These are phyloP conservation scores for Callithrix jacchus DNA, from an alignment of 2,113 vertebrate genomes.

Conservation along the genomic window DNA sequence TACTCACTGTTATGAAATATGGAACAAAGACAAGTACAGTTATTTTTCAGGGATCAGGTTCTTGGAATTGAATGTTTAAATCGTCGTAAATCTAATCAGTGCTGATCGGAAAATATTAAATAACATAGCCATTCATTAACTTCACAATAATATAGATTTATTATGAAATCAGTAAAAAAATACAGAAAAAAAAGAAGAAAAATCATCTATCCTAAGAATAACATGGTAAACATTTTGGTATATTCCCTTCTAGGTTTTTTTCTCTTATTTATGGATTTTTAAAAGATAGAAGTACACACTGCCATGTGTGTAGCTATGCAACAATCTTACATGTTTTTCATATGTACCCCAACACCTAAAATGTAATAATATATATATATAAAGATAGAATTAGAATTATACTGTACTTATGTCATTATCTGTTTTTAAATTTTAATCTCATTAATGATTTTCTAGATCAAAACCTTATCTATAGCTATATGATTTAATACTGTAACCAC, in stretches of 20 bases:
- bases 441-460: not conserved
- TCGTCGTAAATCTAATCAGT: not conserved
- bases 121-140: not conserved
- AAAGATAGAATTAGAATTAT: not conserved
- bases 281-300: not conserved
- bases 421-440: conserved; percentile 42
- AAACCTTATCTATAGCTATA: not conserved
- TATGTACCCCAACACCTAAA: too few relatives aligned
- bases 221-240: not conserved
- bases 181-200: not conserved
- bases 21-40: conserved; percentile 4
- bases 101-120: conserved; percentile 5
- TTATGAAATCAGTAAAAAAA: conserved; percentile 32
- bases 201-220: not conserved
- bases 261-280: conserved; percentile 25
- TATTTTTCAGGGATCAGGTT: not conserved
- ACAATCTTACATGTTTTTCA: too few relatives aligned
- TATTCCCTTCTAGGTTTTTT: not conserved
- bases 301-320: too few relatives aligned
- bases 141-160: conserved; percentile 5
- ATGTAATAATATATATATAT: too few relatives aligned
- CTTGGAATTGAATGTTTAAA: not conserved
- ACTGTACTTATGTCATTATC: not conserved
- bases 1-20: not conserved
- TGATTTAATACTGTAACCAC: not conserved